Percentiles rank a stretch among this genome's conserved stretches.
These are phyloP conservation scores for Sturmia bella DNA, from an alignment of 2,888 invertebrate species.

Conservation along the genomic window DNA sequence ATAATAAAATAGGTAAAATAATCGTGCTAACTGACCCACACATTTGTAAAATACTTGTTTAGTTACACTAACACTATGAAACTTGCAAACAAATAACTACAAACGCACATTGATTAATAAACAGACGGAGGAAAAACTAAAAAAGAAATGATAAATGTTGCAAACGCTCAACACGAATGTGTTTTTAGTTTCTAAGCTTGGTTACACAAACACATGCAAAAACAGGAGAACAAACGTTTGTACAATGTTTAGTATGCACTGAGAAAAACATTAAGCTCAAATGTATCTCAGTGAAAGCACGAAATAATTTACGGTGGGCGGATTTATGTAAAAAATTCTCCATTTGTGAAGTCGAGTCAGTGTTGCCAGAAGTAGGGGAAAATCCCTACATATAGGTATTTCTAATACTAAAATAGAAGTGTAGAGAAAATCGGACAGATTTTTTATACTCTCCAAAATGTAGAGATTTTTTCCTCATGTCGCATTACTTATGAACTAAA, in stretches of 20 bases:
- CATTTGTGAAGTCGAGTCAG: no score
- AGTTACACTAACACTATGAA: conserved; percentile 68
- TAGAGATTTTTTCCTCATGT: no score
- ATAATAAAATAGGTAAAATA: no score
- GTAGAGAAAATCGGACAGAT: no score
- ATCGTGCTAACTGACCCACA: conserved; percentile 30
- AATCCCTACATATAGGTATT: no score
- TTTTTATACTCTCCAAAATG: no score
- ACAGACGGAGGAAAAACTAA: conserved; percentile 11
- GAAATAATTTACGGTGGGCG: neutral
- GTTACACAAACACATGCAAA: neutral
- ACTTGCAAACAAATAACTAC: neutral
- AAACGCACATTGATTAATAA: conserved; percentile 2
- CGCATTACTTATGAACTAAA: no score
- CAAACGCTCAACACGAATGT: neutral
- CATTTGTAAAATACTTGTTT: conserved; percentile 71
- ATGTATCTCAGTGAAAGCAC: conserved; percentile 5
- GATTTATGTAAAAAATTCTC: no score
- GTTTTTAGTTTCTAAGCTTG: neutral
- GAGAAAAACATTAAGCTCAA: neutral
- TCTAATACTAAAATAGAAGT: no score
- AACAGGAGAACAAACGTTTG: neutral
- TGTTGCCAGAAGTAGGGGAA: no score
- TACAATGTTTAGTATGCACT: neutral
- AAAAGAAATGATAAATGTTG: conserved; percentile 16